Evolutionary conservation across 2,797 vertebrate species (phyloP), one percentile per base, ranked within the genome.

Genomic region (Meriones psammophilus): DNA sequence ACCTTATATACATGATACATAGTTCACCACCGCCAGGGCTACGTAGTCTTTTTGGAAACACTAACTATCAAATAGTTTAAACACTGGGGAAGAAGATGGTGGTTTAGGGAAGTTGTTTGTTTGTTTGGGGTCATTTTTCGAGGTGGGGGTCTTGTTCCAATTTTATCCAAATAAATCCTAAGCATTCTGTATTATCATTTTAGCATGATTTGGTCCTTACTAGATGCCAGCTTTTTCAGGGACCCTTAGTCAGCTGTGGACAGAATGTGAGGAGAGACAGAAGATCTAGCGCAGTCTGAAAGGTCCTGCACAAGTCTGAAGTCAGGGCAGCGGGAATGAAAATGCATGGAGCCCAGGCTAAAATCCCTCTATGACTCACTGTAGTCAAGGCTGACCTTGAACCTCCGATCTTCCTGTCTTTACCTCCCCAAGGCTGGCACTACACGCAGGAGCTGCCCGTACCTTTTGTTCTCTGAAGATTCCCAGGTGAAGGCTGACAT

Each of bases 21-120:
- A 81, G 9, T 58, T 4, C 46, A 50, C 50, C 50, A 50, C 50
- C 50, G 1, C 50, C 50, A 50, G 50, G 8, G 8, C 1, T 50
- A 10, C 50, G 10, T 50, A 50, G 50, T 56, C 18, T 84, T 89
- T 69, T 62, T 26, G 5, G 46, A 64, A 88, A 20, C 14, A 22
- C 42, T 92, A 88, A 50, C 18, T 56, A 68, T 26, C 68, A n/a
- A 64, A 58, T 58, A 78, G 60, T 33, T 94, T 87, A 85, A 89
- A 87, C 64, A 36, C 1, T 74, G 69, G 15, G 18, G 7, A 60
- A n/a, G 36, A 88, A 92, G 90, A 39, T 36, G 54, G 20, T 74
- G 66, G 60, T 80, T 84, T 62, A 2, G 36, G 14, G 24, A 13
- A 17, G 10, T 58, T 24, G 54, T 58, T n/a, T 36, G 22, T 62